Conservation (phyloP, 2,888 invertebrate genomes). For the Campoletis raptor region DNA sequence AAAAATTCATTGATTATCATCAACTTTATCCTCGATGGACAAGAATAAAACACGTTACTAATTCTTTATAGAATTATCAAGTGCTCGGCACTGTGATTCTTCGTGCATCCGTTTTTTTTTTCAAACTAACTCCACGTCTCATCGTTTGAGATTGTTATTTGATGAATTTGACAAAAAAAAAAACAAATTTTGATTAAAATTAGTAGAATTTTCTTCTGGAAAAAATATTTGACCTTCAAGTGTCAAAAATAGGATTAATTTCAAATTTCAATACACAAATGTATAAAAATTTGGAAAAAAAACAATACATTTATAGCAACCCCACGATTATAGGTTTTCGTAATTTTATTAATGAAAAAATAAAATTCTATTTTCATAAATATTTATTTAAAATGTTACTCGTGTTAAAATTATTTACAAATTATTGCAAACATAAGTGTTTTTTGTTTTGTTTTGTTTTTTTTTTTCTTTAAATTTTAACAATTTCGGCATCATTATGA, state of each 20-base stretch:
- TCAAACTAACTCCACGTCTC: background rate
- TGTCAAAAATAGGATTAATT: no score
- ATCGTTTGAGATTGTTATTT: background rate
- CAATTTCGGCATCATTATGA: background rate
- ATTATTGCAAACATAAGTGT: background rate
- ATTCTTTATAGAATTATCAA: conserved; percentile 27
- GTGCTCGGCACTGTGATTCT: background rate
- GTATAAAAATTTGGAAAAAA: background rate
- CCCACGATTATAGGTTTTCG: background rate
- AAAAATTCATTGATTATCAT: conserved; percentile 60
- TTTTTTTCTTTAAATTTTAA: background rate
- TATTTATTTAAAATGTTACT: background rate
- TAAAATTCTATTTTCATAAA: background rate
- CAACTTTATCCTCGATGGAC: conserved; percentile 32
- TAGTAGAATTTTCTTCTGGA: no score
- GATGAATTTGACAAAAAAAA: background rate
- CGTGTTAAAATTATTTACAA: background rate
- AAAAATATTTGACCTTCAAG: no score
- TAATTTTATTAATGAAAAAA: background rate
- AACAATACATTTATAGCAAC: background rate
- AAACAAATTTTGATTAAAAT: background rate
- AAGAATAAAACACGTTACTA: conserved; percentile 26
- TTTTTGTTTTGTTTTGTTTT: no score
- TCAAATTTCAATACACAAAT: background rate
- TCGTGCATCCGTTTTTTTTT: background rate